Evolutionary conservation across 2,113 vertebrate genomes (phyloP).

Genomic region (Heterotis niloticus): DNA sequence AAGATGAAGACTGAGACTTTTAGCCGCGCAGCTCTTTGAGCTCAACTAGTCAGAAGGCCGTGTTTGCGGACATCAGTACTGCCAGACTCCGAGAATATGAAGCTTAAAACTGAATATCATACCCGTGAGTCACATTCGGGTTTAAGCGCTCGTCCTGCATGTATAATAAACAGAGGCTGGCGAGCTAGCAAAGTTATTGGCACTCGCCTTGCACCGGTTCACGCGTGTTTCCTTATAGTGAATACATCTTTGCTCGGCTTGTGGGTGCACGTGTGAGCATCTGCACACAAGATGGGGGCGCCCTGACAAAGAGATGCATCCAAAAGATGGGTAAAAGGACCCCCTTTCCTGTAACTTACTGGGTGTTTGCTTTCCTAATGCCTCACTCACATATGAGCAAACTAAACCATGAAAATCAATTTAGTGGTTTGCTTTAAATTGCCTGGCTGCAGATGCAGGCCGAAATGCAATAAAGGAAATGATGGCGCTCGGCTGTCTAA

Average conservation of each 20-base stretch:
- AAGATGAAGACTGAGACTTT: slow-evolving; percentile 23
- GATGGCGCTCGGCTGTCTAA: neutral
- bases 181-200: too few relatives aligned
- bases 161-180: neutral
- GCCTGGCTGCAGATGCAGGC: slow-evolving; percentile 19
- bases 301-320: neutral
- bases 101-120: neutral
- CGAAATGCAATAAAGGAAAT: slow-evolving; percentile 17
- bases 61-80: neutral
- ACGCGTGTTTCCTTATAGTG: too few relatives aligned
- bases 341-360: neutral
- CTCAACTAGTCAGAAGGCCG: slow-evolving; percentile 9
- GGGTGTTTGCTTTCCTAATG: slow-evolving; percentile 12
- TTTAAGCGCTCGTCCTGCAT: neutral
- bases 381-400: slow-evolving; percentile 20
- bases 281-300: too few relatives aligned
- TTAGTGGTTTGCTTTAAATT: slow-evolving; percentile 20
- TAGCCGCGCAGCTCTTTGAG: slow-evolving; percentile 11
- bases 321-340: too few relatives aligned
- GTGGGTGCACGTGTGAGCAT: too few relatives aligned
- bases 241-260: too few relatives aligned
- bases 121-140: neutral
- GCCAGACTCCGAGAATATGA: neutral
- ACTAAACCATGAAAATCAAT: slow-evolving; percentile 20
- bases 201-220: too few relatives aligned